These are phyloP conservation scores for Molorchus minor DNA, from an alignment of 2,888 invertebrate genomes.

Conservation along the genomic window DNA sequence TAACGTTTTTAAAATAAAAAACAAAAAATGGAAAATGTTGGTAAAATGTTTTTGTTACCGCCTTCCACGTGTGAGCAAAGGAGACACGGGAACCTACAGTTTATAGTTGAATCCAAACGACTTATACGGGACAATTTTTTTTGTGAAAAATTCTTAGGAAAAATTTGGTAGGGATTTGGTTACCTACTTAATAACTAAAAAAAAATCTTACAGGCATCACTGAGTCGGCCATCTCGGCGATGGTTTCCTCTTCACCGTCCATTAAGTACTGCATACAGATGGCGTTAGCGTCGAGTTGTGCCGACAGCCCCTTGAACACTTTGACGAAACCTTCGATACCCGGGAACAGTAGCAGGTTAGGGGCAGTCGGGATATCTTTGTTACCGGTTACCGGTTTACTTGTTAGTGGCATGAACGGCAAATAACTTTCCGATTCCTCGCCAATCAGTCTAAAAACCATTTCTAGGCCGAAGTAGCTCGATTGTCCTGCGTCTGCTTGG, in stretches of 20 bases:
- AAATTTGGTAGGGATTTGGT: background rate
- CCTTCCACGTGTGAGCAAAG: background rate
- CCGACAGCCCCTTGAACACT: conserved; percentile 65
- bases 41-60: background rate
- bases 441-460: conserved; percentile 71
- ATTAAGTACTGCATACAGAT: conserved; percentile 67
- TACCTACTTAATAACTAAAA: background rate
- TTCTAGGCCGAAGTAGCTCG: conserved; percentile 63
- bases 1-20: background rate
- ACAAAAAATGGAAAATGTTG: background rate
- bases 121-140: background rate
- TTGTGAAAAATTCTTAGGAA: background rate
- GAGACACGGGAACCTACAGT: background rate
- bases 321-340: conserved; percentile 74
- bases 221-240: conserved; percentile 64
- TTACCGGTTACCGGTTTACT: background rate
- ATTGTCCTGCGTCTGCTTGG: conserved; percentile 50
- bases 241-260: conserved; percentile 60
- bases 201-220: background rate
- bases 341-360: conserved; percentile 70
- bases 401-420: conserved; percentile 10
- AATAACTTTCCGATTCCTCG: conserved; percentile 62
- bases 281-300: conserved; percentile 65
- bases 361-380: conserved; percentile 32
- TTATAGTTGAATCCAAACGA: background rate